phyloP scores from a whole-genome alignment of 2,888 invertebrate genomes.

The Hesperia comma region DNA sequence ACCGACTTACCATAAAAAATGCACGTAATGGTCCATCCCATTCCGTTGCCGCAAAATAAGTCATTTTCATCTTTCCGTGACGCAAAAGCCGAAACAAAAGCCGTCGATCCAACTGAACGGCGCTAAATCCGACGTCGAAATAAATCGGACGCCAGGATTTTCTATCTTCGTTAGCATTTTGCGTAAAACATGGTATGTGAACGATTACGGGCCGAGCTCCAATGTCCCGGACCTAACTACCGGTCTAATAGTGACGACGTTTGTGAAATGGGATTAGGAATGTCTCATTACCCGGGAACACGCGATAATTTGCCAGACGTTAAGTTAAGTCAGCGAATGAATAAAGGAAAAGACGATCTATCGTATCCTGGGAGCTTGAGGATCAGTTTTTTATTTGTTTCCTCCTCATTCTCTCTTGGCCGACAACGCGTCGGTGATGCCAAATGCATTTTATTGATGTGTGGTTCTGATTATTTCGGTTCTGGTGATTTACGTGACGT shows the following conservation, averaged over 20 bases:
- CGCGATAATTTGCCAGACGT: not conserved
- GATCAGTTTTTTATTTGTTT: too few relatives aligned
- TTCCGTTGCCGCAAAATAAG: conserved; percentile 12
- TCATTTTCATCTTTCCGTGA: conserved; percentile 13
- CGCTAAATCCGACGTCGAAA: conserved; percentile 15
- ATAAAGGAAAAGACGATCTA: not conserved
- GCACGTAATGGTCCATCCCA: not conserved
- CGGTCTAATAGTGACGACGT: not conserved
- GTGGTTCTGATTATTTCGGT: too few relatives aligned
- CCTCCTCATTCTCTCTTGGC: too few relatives aligned
- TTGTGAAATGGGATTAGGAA: not conserved
- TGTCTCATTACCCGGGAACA: not conserved
- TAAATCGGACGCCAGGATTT: conserved; percentile 20
- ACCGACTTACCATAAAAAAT: not conserved
- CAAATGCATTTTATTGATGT: too few relatives aligned
- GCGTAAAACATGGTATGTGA: conserved; percentile 38
- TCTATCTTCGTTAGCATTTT: conserved; percentile 17
- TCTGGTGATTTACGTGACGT: too few relatives aligned
- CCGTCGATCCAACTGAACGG: conserved; percentile 13
- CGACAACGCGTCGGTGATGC: too few relatives aligned
- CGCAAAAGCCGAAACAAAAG: conserved; percentile 22
- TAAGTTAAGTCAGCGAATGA: not conserved
- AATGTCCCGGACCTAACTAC: not conserved
- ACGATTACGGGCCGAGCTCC: conserved; percentile 28
- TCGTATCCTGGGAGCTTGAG: too few relatives aligned